A percentile compares a stretch with the other conserved stretches of the same genome.
Conservation (phyloP, 2,797 vertebrate species). For the Chrysocyon brachyurus region DNA sequence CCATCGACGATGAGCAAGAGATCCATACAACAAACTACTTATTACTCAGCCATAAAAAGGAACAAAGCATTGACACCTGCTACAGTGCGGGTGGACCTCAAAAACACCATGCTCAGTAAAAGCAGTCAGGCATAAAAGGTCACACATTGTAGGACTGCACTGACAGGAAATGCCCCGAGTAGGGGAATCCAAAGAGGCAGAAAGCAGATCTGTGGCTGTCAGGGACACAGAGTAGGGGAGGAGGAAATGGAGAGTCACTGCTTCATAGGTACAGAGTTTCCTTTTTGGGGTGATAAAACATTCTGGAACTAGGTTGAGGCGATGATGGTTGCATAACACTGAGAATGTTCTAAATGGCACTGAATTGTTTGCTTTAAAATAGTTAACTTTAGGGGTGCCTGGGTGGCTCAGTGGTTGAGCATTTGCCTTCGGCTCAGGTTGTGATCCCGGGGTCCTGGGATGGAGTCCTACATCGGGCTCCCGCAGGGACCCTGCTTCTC, state of each 20-base stretch:
- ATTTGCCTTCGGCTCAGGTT: too few relatives aligned
- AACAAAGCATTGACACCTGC: not conserved
- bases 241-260: not conserved
- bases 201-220: not conserved
- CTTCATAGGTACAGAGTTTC: not conserved
- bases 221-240: not conserved
- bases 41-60: not conserved
- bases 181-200: not conserved
- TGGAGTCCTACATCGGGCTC: too few relatives aligned
- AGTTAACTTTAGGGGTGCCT: not conserved
- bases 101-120: fast-evolving
- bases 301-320: not conserved
- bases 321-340: fast-evolving
- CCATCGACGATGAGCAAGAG: not conserved
- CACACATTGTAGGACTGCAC: fast-evolving
- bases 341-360: not conserved
- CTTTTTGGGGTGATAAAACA: not conserved
- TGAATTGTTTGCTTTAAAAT: not conserved
- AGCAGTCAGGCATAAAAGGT: not conserved
- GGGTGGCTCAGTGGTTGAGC: too few relatives aligned
- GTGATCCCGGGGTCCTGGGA: too few relatives aligned
- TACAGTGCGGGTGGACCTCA: fast-evolving
- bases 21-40: fast-evolving
- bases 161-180: not conserved
- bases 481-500: too few relatives aligned